A percentile compares a stretch with the other conserved stretches of the same genome.
phyloP scores from a whole-genome alignment of 2,888 invertebrate genomes.

The Synanthedon andrenaeformis region DNA sequence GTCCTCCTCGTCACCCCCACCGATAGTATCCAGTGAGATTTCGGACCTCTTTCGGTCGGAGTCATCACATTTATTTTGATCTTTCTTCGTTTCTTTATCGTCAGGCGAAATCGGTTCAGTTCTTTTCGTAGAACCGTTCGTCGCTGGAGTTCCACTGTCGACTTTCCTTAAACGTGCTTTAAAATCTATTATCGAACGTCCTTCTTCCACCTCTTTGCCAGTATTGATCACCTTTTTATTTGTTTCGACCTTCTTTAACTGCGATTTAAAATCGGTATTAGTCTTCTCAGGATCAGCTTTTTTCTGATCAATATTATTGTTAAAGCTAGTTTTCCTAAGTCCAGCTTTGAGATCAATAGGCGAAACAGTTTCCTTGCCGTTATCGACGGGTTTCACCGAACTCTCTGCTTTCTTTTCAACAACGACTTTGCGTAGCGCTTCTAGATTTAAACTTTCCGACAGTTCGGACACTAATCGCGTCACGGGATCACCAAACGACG shows the following conservation, averaged over 20 bases:
- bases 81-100: constrained; percentile 25
- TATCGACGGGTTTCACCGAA: constrained; percentile 16
- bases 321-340: constrained; percentile 51
- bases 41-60: constrained; percentile 54
- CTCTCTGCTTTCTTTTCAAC: constrained; percentile 23
- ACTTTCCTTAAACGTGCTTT: constrained; percentile 88
- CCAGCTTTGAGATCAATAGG: constrained; percentile 64
- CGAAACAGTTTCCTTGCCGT: constrained; percentile 32
- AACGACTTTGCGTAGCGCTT: constrained; percentile 37
- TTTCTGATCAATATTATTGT: constrained; percentile 23
- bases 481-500: constrained; percentile 77
- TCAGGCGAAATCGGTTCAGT: constrained; percentile 36
- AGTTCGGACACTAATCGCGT: constrained; percentile 85
- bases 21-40: constrained; percentile 34
- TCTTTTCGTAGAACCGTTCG: constrained; percentile 24
- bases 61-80: constrained; percentile 37
- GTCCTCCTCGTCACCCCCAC: constrained; percentile 77
- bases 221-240: constrained; percentile 69
- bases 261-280: constrained; percentile 71
- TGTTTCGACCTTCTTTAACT: constrained; percentile 81
- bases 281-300: constrained; percentile 34
- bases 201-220: constrained; percentile 65
- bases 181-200: constrained; percentile 81
- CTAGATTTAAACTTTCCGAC: constrained; percentile 84
- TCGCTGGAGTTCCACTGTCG: constrained; percentile 58